phyloP scores from a whole-genome alignment of 2,797 vertebrate genomes.

The Macropus fuliginosus region DNA sequence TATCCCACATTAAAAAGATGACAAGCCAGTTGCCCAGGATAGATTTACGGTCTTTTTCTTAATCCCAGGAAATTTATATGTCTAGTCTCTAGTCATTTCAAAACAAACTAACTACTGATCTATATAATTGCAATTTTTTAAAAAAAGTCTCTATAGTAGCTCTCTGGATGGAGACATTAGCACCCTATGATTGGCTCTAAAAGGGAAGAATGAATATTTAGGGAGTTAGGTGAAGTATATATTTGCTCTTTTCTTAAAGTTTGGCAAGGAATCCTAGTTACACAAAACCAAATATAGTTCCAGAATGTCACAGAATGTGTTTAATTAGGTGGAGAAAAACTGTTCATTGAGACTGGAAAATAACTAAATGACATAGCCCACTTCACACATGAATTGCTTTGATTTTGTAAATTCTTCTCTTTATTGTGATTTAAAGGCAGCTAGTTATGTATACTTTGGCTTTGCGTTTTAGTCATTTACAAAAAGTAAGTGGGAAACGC shows the following conservation, averaged over 20 bases:
- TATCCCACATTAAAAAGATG: constrained; percentile 68
- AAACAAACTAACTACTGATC: constrained; percentile 68
- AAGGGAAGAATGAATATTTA: constrained; percentile 66
- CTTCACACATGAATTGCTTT: constrained; percentile 4
- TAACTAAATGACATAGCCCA: constrained; percentile 34
- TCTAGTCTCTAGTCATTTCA: constrained; percentile 70
- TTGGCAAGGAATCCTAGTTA: constrained; percentile 56
- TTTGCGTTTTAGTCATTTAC: constrained; percentile 45
- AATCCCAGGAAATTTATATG: constrained; percentile 67
- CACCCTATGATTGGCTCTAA: neutral
- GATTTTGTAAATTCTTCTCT: constrained; percentile 49
- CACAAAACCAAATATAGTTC: constrained; percentile 53
- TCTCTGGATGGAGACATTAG: constrained; percentile 44
- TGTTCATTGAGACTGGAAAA: constrained; percentile 46
- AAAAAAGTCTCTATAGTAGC: constrained; percentile 63
- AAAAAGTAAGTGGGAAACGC: constrained; percentile 57
- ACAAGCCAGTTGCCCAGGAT: constrained; percentile 70
- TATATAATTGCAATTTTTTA: constrained; percentile 45
- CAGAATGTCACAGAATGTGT: constrained; percentile 36
- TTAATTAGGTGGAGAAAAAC: constrained; percentile 51
- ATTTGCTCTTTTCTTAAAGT: constrained; percentile 55
- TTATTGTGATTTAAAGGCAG: constrained; percentile 48
- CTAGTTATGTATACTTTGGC: constrained; percentile 27
- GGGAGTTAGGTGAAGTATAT: constrained; percentile 53
- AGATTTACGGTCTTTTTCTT: constrained; percentile 73